phyloP scores from a whole-genome alignment of 1,140 invertebrate species.

The Wasmannia auropunctata region DNA sequence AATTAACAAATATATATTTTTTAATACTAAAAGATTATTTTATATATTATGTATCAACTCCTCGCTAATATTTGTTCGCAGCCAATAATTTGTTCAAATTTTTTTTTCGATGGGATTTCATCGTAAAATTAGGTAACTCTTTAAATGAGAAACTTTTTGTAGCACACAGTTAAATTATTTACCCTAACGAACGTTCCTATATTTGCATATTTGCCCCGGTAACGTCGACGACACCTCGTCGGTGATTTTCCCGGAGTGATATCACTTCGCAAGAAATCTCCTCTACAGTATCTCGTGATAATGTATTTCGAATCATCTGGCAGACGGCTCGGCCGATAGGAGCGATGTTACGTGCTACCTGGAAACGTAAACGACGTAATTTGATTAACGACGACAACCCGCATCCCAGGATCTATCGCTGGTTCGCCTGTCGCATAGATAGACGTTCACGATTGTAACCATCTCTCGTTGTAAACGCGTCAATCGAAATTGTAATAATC shows the following conservation, averaged over 20 bases:
- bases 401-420: constrained; percentile 49
- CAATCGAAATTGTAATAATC: background rate
- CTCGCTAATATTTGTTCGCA: background rate
- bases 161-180: background rate
- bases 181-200: background rate
- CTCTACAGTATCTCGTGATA: constrained; percentile 43
- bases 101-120: background rate
- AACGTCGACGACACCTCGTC: constrained; percentile 9
- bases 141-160: background rate
- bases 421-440: constrained; percentile 23
- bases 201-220: constrained; percentile 28
- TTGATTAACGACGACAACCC: constrained; percentile 59
- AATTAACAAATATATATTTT: background rate
- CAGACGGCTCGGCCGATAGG: constrained; percentile 42
- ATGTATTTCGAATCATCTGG: constrained; percentile 57
- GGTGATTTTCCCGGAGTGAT: constrained; percentile 34
- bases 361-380: constrained; percentile 58
- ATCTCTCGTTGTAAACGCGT: background rate
- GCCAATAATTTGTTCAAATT: background rate
- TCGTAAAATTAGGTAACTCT: background rate
- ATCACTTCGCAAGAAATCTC: constrained; percentile 43
- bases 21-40: background rate
- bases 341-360: constrained; percentile 48
- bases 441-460: constrained; percentile 23
- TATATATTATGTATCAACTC: background rate